Evolutionary conservation across 30 jellyfish, hydroid and myxozoan species (phyloP).

Genomic region (Rhopilema esculentum): DNA sequence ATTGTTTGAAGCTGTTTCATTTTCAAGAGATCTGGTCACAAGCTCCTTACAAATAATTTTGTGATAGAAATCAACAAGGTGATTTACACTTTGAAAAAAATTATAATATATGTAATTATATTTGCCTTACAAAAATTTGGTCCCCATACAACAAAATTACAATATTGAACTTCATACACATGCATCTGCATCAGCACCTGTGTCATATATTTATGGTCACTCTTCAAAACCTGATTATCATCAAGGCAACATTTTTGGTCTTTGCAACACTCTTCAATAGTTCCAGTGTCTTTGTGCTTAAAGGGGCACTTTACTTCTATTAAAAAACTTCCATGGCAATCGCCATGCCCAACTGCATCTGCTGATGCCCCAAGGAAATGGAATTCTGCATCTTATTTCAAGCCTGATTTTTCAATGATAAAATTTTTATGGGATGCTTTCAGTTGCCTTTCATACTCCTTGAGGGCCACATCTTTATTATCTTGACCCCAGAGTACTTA

Average conservation of each 20-base stretch:
- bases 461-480: constrained; percentile 19
- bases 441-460: not conserved
- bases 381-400: constrained; percentile 19
- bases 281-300: constrained; percentile 20
- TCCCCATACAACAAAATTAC: no score
- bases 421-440: constrained; percentile 14
- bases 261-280: constrained; percentile 7
- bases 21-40: not conserved
- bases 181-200: not conserved
- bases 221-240: not conserved
- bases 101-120: no score
- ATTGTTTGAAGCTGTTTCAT: not conserved
- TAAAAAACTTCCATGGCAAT: constrained; percentile 25
- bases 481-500: constrained; percentile 22
- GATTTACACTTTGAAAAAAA: no score
- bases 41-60: not conserved
- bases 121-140: no score
- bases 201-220: not conserved
- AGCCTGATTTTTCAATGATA: not conserved
- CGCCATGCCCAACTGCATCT: constrained; percentile 16
- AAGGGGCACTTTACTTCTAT: constrained; percentile 26
- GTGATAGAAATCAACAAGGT: not conserved
- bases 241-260: constrained; percentile 9
- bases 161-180: no score
- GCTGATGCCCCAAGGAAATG: constrained; percentile 29